Conservation (phyloP, 2,888 invertebrate genomes). For the Ypsolopha scabrella region DNA sequence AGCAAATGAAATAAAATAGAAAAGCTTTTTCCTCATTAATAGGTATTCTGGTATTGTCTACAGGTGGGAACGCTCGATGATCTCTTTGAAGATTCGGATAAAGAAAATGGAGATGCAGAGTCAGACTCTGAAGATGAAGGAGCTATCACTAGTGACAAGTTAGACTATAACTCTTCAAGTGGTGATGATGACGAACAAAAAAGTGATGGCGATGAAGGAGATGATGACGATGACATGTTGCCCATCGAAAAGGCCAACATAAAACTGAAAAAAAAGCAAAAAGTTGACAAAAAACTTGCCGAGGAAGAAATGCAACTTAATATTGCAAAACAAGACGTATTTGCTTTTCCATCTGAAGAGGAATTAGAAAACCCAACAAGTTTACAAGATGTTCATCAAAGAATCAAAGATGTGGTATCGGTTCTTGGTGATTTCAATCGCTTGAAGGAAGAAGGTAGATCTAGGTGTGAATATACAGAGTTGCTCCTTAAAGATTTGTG, state of each 20-base stretch:
- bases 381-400: conserved; percentile 86
- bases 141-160: conserved; percentile 26
- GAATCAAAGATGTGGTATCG: conserved; percentile 87
- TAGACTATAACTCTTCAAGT: conserved; percentile 45
- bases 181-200: conserved; percentile 34
- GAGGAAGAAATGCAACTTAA: conserved; percentile 88
- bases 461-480: conserved; percentile 84
- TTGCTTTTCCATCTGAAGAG: conserved; percentile 82
- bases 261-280: conserved; percentile 80
- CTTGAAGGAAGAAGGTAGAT: conserved; percentile 75
- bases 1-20: neutral
- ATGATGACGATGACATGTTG: conserved; percentile 76
- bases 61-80: conserved; percentile 66
- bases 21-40: neutral
- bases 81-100: conserved; percentile 60
- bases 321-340: conserved; percentile 80
- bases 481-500: conserved; percentile 89
- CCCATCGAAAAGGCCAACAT: conserved; percentile 90
- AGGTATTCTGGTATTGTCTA: conserved; percentile 12
- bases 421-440: conserved; percentile 85
- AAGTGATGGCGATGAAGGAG: conserved; percentile 26
- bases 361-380: conserved; percentile 79
- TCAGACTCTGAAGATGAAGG: conserved; percentile 36
- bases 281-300: conserved; percentile 76
- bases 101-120: conserved; percentile 37